These are phyloP conservation scores for Uria aalge DNA, from an alignment of 2,113 vertebrate genomes.

Conservation along the genomic window DNA sequence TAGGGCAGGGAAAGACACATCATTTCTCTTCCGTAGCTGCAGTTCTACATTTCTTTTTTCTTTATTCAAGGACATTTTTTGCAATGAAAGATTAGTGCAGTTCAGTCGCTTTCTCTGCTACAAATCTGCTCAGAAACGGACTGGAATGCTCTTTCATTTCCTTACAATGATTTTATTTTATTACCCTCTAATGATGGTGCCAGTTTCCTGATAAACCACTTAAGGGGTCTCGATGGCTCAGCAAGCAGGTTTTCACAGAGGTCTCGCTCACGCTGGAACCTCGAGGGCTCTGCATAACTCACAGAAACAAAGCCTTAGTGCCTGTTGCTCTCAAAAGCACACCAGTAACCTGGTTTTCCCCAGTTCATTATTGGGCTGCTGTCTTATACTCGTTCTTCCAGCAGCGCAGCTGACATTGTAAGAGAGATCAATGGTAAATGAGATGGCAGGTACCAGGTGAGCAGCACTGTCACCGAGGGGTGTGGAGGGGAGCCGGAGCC, in stretches of 20 bases:
- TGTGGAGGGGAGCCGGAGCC: not conserved
- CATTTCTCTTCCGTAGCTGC: not conserved
- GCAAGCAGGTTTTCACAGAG: not conserved
- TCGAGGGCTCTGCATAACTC: not conserved
- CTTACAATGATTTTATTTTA: not conserved
- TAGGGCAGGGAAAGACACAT: not conserved
- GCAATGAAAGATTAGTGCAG: not conserved
- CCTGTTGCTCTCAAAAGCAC: not conserved
- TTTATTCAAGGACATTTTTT: not conserved
- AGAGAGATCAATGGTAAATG: not conserved
- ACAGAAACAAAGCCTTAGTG: not conserved
- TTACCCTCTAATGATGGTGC: not conserved
- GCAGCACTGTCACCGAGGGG: not conserved
- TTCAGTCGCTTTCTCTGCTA: not conserved
- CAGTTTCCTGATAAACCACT: not conserved
- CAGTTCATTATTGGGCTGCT: accelerated
- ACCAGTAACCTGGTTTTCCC: not conserved
- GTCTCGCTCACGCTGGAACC: not conserved
- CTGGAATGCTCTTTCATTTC: not conserved
- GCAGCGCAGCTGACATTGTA: not conserved
- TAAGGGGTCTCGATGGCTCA: not conserved
- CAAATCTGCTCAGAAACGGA: not conserved
- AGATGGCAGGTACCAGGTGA: not conserved
- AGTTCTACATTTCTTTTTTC: not conserved
- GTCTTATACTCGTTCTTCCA: not conserved